Evolutionary conservation across 2,113 vertebrate genomes (phyloP), one percentile per base, ranked within the genome.

Genomic region (Aix galericulata): DNA sequence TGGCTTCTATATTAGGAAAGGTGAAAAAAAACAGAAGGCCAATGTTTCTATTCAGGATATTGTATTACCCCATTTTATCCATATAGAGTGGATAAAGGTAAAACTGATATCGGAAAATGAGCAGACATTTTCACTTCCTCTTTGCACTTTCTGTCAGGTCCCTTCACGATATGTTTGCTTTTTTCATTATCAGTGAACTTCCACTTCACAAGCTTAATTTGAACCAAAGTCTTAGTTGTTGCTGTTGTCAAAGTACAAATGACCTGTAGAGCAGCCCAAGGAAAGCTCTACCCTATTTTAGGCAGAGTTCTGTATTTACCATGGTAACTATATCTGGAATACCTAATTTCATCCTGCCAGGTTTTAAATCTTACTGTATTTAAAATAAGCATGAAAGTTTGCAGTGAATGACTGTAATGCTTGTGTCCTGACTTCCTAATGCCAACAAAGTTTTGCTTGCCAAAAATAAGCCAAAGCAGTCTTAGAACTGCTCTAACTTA

Each of bases 231-330:
- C 22, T 66, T 46, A 66, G 8, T 11, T 59, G 16, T 46, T 78
- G 17, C 17, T 42, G 11, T 46, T 16, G 40, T 46, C 12, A 36
- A 80, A 52, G 8, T 67, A 46, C 13, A 62, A 62, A 60, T 74
- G 73, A 4, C 1, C 14, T 25, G 6, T 42, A 53, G 9, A 55
- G n/a, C 0, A 2, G 5, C 44, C 42, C 8, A 42, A 59, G 31
- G 23, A 34, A 32, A 59, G 11, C 6, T 52, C 23, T 31, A 38
- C 22, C 4, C 1, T 27, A 8, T 10, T 76, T 52, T 44, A 9
- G 26, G 7, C 11, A 85, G 9, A 55, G 26, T 34, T 53, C 55
- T 78, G 5, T 55, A 31, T 23, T 55, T 69, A 55, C 18, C 23
- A 11, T 3, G 3, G 40, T 3, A 90, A 5, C 4, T 62, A 2